Evolutionary conservation across 2,797 vertebrate genomes (phyloP).

Genomic region (Erethizon dorsatum): DNA sequence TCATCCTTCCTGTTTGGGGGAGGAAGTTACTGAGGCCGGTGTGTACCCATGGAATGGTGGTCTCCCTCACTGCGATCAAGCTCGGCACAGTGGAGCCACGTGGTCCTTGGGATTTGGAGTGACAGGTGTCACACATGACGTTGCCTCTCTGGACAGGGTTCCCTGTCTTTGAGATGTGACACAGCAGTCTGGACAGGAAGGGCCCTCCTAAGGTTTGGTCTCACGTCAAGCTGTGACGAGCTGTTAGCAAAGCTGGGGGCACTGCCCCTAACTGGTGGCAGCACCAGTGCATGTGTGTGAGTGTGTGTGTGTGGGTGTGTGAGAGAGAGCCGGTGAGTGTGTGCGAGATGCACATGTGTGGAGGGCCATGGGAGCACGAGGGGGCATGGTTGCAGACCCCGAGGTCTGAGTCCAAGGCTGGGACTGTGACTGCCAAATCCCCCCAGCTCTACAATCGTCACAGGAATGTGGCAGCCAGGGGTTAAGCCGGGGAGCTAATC

Average conservation of each 20-base stretch:
- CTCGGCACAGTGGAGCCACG: accelerated
- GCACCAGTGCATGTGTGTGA: accelerated
- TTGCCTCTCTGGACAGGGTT: not conserved
- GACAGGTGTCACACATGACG: accelerated
- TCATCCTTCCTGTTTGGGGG: not conserved
- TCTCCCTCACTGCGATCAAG: not conserved
- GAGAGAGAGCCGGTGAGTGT: accelerated
- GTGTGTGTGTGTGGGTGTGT: accelerated
- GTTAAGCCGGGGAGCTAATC: conserved; percentile 50
- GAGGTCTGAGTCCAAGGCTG: not conserved
- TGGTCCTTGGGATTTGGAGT: too few species aligned
- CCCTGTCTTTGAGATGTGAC: not conserved
- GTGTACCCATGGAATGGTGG: too few species aligned
- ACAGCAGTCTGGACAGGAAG: accelerated
- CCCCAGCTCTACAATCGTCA: not conserved
- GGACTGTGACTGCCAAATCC: not conserved
- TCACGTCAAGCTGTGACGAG: accelerated
- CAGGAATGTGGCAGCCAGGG: conserved; percentile 15
- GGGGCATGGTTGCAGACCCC: accelerated
- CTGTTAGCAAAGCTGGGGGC: not conserved
- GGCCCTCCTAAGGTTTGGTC: not conserved
- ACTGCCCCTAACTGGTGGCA: not conserved
- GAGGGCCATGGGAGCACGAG: not conserved
- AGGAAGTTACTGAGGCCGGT: not conserved
- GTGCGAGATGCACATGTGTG: too few species aligned